Evolutionary conservation across 1,140 invertebrate genomes (phyloP).

Genomic region (Chelonus insularis): DNA sequence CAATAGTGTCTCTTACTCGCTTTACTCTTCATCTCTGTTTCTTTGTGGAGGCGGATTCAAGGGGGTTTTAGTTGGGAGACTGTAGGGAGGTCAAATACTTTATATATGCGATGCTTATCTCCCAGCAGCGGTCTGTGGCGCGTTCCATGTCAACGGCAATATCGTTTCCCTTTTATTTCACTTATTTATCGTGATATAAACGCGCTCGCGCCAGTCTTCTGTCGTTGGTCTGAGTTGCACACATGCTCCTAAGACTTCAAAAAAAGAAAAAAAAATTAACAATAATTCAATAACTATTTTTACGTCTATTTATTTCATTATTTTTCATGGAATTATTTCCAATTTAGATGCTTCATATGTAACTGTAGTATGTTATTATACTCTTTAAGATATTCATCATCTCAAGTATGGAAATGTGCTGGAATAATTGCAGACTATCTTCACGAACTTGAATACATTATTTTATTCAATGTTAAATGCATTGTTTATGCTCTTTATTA

Average conservation of each 20-base stretch:
- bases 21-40: slow-evolving; percentile 2
- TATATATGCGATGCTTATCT: slow-evolving; percentile 47
- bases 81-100: slow-evolving; percentile 29
- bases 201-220: slow-evolving; percentile 20
- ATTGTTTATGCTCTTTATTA: no score
- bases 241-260: neutral
- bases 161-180: slow-evolving; percentile 44
- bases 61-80: slow-evolving; percentile 19
- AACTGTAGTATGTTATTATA: no score
- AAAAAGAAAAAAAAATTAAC: neutral
- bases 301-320: neutral
- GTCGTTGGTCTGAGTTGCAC: no score
- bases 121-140: slow-evolving; percentile 31
- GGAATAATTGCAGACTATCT: no score
- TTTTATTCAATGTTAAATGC: no score
- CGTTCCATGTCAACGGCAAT: slow-evolving; percentile 42
- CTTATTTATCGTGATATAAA: slow-evolving; percentile 43
- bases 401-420: no score
- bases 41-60: slow-evolving; percentile 21
- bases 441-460: no score
- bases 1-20: slow-evolving; percentile 24
- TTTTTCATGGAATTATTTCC: neutral
- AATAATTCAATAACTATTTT: neutral
- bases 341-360: no score
- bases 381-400: no score